Evolutionary conservation across 1,140 invertebrate species (phyloP).

Genomic region (Dermatophagoides farinae): DNA sequence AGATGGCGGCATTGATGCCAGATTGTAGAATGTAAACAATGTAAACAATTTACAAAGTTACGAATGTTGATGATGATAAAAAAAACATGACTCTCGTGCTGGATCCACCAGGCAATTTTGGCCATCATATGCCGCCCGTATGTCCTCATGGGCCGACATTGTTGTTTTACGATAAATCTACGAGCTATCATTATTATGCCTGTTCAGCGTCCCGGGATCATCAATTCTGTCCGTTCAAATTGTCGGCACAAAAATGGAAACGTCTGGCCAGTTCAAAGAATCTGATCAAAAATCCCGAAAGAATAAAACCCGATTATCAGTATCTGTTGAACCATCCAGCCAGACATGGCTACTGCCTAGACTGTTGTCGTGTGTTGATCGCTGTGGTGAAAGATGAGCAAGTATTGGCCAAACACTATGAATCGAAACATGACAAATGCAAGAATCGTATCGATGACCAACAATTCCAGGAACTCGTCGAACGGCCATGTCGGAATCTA

Average conservation of each 20-base stretch:
- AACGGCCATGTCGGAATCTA: not conserved
- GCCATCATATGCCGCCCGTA: not conserved
- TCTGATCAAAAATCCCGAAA: not conserved
- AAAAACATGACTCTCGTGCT: no score
- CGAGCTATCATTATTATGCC: conserved; percentile 19
- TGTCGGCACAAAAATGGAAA: not conserved
- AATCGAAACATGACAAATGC: not conserved
- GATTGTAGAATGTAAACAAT: no score
- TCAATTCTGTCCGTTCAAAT: conserved; percentile 22
- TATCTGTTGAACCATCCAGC: not conserved
- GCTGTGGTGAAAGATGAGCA: not conserved
- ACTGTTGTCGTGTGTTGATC: not conserved
- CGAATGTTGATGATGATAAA: no score
- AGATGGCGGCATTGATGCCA: no score
- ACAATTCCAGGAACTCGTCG: conserved; percentile 32
- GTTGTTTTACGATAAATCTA: not conserved
- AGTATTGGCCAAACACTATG: not conserved
- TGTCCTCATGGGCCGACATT: not conserved
- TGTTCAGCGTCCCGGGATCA: conserved; percentile 25
- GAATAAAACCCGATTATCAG: not conserved
- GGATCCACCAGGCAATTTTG: no score
- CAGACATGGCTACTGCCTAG: not conserved
- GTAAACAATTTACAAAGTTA: no score
- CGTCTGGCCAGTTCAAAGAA: not conserved
- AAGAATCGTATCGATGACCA: conserved; percentile 36